Evolutionary conservation across 2,888 invertebrate genomes (phyloP).

Genomic region (Esperia sulphurella): DNA sequence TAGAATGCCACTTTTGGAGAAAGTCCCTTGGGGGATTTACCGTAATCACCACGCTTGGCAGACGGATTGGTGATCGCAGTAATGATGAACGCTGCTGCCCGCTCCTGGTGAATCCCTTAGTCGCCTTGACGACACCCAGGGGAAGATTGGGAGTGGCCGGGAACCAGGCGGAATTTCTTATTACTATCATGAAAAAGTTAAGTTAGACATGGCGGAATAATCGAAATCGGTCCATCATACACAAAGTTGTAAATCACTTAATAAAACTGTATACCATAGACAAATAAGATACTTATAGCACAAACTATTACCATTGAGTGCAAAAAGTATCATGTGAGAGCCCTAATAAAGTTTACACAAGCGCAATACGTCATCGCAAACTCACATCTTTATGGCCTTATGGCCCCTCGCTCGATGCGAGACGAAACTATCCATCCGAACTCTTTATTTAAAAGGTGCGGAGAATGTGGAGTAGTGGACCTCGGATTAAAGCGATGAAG

Average conservation of each 20-base stretch:
- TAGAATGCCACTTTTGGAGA: too few species aligned
- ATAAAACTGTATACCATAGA: conserved; percentile 7
- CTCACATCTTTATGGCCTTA: conserved; percentile 30
- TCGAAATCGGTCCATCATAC: too few species aligned
- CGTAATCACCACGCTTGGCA: too few species aligned
- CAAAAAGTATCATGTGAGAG: conserved; percentile 27
- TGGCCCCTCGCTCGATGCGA: conserved; percentile 19
- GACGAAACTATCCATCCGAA: conserved; percentile 36
- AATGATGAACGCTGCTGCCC: too few species aligned
- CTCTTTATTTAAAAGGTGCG: conserved; percentile 37
- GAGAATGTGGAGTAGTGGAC: neutral
- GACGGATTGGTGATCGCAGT: too few species aligned
- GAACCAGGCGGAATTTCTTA: too few species aligned
- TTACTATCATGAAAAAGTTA: too few species aligned
- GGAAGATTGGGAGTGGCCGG: too few species aligned
- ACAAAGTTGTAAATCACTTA: conserved; percentile 5
- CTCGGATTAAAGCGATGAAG: neutral
- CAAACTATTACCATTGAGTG: conserved; percentile 18
- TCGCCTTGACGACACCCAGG: too few species aligned
- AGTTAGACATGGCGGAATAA: too few species aligned
- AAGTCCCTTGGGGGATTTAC: too few species aligned
- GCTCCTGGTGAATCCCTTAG: too few species aligned
- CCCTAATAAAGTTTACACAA: conserved; percentile 28
- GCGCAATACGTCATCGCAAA: conserved; percentile 26
- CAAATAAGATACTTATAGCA: neutral